Evolutionary conservation across 1,140 invertebrate genomes (phyloP).

Genomic region (Drosophila sulfurigaster): DNA sequence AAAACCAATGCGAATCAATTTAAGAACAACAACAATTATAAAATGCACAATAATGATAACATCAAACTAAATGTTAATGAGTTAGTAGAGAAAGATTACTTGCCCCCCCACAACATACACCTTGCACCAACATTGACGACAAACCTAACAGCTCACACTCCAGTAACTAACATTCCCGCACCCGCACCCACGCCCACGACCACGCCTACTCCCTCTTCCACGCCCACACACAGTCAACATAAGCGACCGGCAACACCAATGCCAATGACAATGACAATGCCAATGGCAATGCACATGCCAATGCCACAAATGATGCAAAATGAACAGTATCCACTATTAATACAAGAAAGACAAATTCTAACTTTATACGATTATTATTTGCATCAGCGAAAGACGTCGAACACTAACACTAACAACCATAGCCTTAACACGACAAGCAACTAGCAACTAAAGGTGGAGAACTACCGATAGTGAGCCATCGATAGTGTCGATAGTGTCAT

Average conservation of each 20-base stretch:
- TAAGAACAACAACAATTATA: slow-evolving; percentile 39
- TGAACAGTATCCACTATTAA: slow-evolving; percentile 67
- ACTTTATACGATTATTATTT: slow-evolving; percentile 80
- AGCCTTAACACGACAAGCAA: slow-evolving; percentile 53
- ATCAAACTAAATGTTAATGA: slow-evolving; percentile 9
- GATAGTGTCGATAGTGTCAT: too few relatives aligned
- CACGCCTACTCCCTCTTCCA: background rate
- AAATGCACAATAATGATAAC: slow-evolving; percentile 20
- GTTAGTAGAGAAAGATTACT: slow-evolving; percentile 24
- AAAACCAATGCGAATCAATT: slow-evolving; percentile 33
- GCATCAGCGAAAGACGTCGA: slow-evolving; percentile 48
- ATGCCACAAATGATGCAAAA: slow-evolving; percentile 24
- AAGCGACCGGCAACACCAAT: slow-evolving; percentile 21
- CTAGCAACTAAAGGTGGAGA: slow-evolving; percentile 22
- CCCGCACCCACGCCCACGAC: too few relatives aligned
- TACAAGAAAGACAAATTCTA: slow-evolving; percentile 78
- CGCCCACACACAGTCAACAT: background rate
- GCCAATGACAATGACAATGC: slow-evolving; percentile 25
- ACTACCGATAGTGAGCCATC: too few relatives aligned
- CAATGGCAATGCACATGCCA: slow-evolving; percentile 2
- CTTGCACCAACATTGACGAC: background rate
- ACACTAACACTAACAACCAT: slow-evolving; percentile 19
- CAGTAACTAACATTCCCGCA: background rate
- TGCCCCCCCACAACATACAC: slow-evolving; percentile 1
- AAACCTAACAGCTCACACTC: background rate